These are phyloP conservation scores for Platorchestia sp. DNA, from an alignment of 1,140 invertebrate species.

Conservation along the genomic window DNA sequence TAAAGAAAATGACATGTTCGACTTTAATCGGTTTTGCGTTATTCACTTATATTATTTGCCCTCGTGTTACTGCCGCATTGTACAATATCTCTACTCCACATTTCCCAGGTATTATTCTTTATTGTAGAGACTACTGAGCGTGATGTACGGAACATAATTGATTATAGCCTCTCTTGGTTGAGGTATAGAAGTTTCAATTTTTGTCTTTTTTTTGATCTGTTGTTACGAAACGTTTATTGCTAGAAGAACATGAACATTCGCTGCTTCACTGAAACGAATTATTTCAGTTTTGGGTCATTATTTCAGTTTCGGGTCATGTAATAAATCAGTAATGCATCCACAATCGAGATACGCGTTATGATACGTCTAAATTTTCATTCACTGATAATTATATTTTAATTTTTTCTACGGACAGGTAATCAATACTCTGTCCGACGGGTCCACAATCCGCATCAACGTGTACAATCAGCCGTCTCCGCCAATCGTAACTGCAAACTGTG, in stretches of 20 bases:
- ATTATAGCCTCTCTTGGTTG: no score
- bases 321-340: neutral
- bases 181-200: no score
- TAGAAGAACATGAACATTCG: no score
- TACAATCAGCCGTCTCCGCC: conserved; percentile 72
- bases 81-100: no score
- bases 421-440: conserved; percentile 73
- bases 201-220: no score
- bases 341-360: neutral
- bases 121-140: no score
- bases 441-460: conserved; percentile 76
- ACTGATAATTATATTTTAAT: neutral
- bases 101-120: no score
- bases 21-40: no score
- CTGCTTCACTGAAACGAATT: neutral
- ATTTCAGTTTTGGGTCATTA: neutral
- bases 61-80: no score
- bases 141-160: no score
- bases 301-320: neutral
- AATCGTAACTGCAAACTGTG: conserved; percentile 75
- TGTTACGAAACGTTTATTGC: no score
- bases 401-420: conserved; percentile 69
- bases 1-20: neutral
- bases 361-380: neutral
- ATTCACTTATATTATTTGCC: neutral